These are phyloP conservation scores for Lophius americanus DNA, from an alignment of 2,797 vertebrate genomes.

Conservation along the genomic window DNA sequence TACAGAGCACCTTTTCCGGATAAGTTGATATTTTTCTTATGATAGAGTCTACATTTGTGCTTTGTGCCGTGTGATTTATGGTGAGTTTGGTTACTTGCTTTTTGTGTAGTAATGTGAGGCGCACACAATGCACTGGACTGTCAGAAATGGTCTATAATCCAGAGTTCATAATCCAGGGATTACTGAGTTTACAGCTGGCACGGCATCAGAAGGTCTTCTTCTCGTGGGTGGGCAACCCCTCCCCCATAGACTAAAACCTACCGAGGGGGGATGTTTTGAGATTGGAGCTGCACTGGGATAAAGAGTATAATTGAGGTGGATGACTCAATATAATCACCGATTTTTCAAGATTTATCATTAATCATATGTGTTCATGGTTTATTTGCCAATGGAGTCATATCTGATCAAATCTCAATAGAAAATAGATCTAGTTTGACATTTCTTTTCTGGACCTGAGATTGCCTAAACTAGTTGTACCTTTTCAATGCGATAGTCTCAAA, in stretches of 20 bases:
- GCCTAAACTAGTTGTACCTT: not conserved
- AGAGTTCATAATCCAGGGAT: conserved; percentile 83
- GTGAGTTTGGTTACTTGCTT: conserved; percentile 14
- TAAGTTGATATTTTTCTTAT: conserved; percentile 8
- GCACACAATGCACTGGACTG: conserved; percentile 64
- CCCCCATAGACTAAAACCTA: conserved; percentile 58
- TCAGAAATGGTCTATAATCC: conserved; percentile 79
- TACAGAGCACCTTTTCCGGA: not conserved
- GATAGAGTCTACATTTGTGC: not conserved
- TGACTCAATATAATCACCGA: conserved; percentile 32
- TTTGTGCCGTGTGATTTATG: conserved; percentile 18
- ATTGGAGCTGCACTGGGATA: conserved; percentile 37
- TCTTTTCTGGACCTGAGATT: no score
- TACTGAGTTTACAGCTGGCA: conserved; percentile 82
- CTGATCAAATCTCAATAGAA: not conserved
- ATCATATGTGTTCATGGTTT: not conserved
- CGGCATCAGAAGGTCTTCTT: conserved; percentile 66
- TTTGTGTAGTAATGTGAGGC: conserved; percentile 43
- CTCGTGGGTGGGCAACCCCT: conserved; percentile 48
- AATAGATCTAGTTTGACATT: not conserved
- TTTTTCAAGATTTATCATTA: conserved; percentile 21
- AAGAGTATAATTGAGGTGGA: conserved; percentile 17
- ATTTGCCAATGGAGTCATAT: not conserved
- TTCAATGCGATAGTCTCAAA: not conserved
- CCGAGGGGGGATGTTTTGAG: conserved; percentile 33